Conservation (phyloP, 2,888 invertebrate species). For the Fissipunctia ypsillon region DNA sequence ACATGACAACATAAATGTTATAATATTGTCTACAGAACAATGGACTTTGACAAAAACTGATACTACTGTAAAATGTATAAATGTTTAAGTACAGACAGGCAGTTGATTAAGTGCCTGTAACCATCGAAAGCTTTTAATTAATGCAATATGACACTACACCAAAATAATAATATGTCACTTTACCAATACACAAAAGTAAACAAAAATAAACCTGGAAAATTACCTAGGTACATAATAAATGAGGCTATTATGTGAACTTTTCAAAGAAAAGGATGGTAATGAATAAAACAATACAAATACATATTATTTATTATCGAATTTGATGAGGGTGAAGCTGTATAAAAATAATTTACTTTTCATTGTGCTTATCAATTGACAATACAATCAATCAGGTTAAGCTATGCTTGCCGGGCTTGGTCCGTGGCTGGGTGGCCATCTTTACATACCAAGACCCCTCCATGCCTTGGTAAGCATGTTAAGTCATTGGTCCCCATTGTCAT, state of each 20-base stretch:
- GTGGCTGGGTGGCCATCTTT: neutral
- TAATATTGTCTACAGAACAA: neutral
- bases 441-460: neutral
- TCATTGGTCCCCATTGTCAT: neutral
- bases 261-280: neutral
- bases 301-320: neutral
- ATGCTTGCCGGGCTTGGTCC: neutral
- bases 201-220: neutral
- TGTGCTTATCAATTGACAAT: neutral
- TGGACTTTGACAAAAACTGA: slow-evolving; percentile 13
- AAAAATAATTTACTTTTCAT: neutral
- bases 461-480: neutral
- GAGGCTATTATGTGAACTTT: neutral
- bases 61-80: neutral
- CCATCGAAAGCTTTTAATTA: neutral
- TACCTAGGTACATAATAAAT: neutral
- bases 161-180: too few species aligned
- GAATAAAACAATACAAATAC: neutral
- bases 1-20: neutral
- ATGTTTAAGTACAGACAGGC: neutral
- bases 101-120: neutral
- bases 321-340: neutral
- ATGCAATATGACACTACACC: slow-evolving; percentile 7
- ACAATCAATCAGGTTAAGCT: neutral
- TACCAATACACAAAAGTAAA: neutral